Conservation (phyloP, 2,113 vertebrate genomes). For the Chaenogobius annularis region DNA sequence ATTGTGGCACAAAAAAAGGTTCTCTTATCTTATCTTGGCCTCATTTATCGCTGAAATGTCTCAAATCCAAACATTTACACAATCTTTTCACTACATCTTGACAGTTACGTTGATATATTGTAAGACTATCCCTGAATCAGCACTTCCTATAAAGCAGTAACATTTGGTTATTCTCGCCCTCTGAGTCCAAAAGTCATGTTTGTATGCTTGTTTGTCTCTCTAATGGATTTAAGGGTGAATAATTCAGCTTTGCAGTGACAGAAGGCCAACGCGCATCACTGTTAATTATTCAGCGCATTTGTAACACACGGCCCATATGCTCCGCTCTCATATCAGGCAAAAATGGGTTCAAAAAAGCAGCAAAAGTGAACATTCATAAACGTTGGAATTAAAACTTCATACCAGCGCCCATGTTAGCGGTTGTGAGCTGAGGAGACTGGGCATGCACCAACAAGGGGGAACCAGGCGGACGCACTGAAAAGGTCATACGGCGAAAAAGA, state of each 20-base stretch:
- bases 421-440: constrained; percentile 17
- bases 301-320: constrained; percentile 52
- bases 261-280: constrained; percentile 57
- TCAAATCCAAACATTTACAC: background rate
- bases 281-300: constrained; percentile 68
- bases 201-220: constrained; percentile 12
- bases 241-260: constrained; percentile 62
- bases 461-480: constrained; percentile 10
- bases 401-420: constrained; percentile 4
- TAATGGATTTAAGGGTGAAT: constrained; percentile 61
- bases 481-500: constrained; percentile 12
- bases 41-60: background rate
- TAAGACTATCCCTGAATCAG: background rate
- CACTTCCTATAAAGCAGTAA: background rate
- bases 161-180: background rate
- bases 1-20: too few species aligned
- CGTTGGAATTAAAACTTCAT: constrained; percentile 14
- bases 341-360: background rate
- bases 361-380: constrained; percentile 16
- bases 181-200: constrained; percentile 9
- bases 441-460: constrained; percentile 19
- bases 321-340: constrained; percentile 23
- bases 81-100: background rate
- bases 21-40: too few species aligned
- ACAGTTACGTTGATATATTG: background rate